Evolutionary conservation across 2,888 invertebrate genomes (phyloP).

Genomic region (Xestia sexstrigata): DNA sequence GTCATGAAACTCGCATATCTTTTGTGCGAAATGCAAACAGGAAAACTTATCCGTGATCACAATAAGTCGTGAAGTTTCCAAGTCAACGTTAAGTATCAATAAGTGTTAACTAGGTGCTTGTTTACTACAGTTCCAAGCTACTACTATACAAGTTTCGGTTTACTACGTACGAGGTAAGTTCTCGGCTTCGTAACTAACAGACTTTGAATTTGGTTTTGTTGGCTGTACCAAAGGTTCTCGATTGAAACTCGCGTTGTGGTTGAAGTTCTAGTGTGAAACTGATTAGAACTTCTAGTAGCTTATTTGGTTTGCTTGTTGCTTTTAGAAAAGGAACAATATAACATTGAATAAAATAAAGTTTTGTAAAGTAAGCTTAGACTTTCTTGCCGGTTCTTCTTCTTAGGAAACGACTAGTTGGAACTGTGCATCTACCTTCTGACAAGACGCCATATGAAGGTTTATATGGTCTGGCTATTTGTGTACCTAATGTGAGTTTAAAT

Average conservation of each 20-base stretch:
- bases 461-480: not conserved
- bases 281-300: not conserved
- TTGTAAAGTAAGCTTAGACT: not conserved
- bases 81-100: conserved; percentile 65
- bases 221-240: conserved; percentile 69
- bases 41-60: conserved; percentile 46
- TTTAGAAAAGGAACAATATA: not conserved
- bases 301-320: conserved; percentile 6
- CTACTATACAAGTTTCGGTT: conserved; percentile 62
- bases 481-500: not conserved
- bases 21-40: conserved; percentile 38
- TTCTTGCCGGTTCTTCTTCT: not conserved
- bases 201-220: conserved; percentile 75
- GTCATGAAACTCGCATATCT: conserved; percentile 13
- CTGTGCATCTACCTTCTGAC: not conserved
- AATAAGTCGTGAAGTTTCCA: conserved; percentile 50
- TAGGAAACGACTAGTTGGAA: not conserved
- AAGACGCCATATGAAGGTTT: not conserved
- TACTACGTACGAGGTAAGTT: conserved; percentile 69
- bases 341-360: not conserved
- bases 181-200: conserved; percentile 73
- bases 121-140: conserved; percentile 68
- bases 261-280: conserved; percentile 10
- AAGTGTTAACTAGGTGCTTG: conserved; percentile 73
- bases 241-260: conserved; percentile 43